These are phyloP conservation scores for Sula dactylatra DNA, from an alignment of 2,113 vertebrate species.

Conservation along the genomic window DNA sequence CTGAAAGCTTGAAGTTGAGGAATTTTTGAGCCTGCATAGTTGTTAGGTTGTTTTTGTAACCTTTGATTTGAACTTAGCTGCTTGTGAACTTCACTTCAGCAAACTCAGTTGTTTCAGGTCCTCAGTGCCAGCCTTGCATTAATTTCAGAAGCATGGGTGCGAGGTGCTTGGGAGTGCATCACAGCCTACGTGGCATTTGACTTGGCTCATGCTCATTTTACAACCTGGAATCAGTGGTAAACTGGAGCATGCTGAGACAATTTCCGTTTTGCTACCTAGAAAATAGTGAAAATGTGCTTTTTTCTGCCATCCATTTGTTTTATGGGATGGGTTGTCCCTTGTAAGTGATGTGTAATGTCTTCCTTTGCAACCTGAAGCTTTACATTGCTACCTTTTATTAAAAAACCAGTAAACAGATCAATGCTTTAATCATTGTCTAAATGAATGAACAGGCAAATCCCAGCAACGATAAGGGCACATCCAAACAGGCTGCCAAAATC, in stretches of 20 bases:
- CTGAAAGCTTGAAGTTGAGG: neutral
- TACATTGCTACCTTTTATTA: neutral
- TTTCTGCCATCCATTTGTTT: neutral
- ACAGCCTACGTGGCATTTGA: rapidly evolving
- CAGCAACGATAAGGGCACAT: neutral
- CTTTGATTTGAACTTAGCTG: neutral
- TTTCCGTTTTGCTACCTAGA: neutral
- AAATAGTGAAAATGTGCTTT: neutral
- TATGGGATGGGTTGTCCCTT: neutral
- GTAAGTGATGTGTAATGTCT: rapidly evolving
- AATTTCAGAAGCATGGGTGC: neutral
- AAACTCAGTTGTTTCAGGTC: neutral
- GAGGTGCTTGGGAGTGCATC: neutral
- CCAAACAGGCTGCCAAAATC: no score
- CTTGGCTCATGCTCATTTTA: rapidly evolving
- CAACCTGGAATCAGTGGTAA: neutral
- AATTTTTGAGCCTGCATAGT: neutral
- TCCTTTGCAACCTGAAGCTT: neutral
- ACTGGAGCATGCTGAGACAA: neutral
- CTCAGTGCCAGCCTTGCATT: neutral
- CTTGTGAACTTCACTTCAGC: neutral
- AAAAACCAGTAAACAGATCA: neutral
- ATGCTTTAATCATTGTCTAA: neutral
- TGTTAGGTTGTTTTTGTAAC: rapidly evolving
- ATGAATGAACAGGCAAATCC: neutral